These are phyloP conservation scores for Lethenteron reissneri DNA, from an alignment of 2,113 vertebrate genomes.

Conservation along the genomic window DNA sequence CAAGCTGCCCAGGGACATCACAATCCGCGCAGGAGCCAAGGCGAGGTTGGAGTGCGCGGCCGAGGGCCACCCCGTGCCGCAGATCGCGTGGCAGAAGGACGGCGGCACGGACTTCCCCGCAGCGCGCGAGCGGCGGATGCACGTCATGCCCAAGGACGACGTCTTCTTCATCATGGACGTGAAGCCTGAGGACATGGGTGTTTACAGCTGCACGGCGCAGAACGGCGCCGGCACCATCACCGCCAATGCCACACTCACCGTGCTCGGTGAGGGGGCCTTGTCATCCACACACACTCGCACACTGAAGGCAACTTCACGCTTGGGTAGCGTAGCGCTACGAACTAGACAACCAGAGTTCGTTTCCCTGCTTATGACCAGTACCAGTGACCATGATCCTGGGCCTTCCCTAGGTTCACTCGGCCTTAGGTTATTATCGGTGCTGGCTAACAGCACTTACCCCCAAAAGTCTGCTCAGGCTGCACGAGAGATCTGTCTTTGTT, in stretches of 20 bases:
- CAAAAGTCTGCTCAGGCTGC: too few species aligned
- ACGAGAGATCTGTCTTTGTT: too few species aligned
- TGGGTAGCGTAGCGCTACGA: too few species aligned
- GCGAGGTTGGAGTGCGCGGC: constrained; percentile 44
- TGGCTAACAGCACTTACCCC: too few species aligned
- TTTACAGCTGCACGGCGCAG: constrained; percentile 46
- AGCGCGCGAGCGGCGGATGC: constrained; percentile 46
- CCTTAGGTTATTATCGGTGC: too few species aligned
- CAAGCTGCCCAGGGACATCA: constrained; percentile 46
- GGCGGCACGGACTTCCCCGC: constrained; percentile 49
- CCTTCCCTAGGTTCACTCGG: too few species aligned
- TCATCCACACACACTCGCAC: too few species aligned
- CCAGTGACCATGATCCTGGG: too few species aligned
- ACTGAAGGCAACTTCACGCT: too few species aligned
- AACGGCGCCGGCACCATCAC: constrained; percentile 32
- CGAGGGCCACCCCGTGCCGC: constrained; percentile 34
- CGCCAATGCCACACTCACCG: constrained; percentile 34
- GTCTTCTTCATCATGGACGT: constrained; percentile 47
- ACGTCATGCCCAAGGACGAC: constrained; percentile 45
- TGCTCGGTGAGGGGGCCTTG: constrained; percentile 22
- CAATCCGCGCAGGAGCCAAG: constrained; percentile 37
- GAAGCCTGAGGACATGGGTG: constrained; percentile 44
- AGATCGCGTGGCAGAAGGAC: constrained; percentile 54
- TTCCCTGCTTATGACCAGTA: too few species aligned
- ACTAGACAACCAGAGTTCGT: too few species aligned